Evolutionary conservation across 2,888 invertebrate genomes (phyloP).

Genomic region (Plutella xylostella): DNA sequence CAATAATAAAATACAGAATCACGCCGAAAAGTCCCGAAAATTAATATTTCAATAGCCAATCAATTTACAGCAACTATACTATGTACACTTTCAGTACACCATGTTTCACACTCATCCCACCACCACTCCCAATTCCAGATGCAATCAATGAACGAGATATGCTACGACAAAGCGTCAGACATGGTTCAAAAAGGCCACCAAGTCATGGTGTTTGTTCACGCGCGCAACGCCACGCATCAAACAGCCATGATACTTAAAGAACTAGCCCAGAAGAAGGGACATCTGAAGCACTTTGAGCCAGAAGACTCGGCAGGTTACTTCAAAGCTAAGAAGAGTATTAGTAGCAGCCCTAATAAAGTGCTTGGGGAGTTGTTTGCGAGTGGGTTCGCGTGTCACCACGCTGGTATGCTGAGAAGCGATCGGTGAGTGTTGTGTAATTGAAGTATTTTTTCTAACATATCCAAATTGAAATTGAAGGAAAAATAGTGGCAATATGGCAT

Average conservation of each 20-base stretch:
- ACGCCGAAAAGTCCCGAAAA: too few species aligned
- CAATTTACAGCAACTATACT: too few species aligned
- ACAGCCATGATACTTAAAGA: conserved; percentile 89
- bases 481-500: too few species aligned
- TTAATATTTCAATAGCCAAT: too few species aligned
- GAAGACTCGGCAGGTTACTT: conserved; percentile 73
- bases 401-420: conserved; percentile 92
- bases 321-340: conserved; percentile 77
- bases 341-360: conserved; percentile 82
- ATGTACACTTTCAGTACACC: too few species aligned
- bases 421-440: too few species aligned
- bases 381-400: conserved; percentile 97
- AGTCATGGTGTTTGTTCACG: conserved; percentile 99
- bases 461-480: too few species aligned
- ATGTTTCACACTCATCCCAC: too few species aligned
- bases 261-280: conserved; percentile 80
- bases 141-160: conserved; percentile 89
- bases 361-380: conserved; percentile 85
- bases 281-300: conserved; percentile 76
- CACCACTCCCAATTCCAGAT: too few species aligned
- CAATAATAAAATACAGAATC: too few species aligned
- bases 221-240: conserved; percentile 93
- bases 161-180: conserved; percentile 91
- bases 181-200: conserved; percentile 93
- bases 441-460: background rate